These are phyloP conservation scores for Odocoileus virginianus DNA, from an alignment of 2,113 vertebrate species.

Conservation along the genomic window DNA sequence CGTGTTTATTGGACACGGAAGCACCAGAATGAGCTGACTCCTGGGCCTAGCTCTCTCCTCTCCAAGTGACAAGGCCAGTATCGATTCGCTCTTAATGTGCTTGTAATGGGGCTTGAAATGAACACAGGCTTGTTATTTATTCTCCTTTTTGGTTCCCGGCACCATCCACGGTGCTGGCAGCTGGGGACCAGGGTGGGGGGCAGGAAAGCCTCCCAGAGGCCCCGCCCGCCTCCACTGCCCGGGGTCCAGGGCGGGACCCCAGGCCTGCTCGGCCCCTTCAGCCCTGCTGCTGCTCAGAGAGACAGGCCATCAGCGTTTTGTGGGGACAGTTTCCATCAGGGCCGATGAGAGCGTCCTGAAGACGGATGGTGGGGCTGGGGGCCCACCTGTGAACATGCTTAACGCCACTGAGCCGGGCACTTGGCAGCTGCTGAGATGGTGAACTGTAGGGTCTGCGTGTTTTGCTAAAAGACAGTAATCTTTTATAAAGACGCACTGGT, in stretches of 20 bases:
- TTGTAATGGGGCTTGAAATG: neutral
- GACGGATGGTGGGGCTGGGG: fast-evolving
- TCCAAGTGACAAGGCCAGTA: neutral
- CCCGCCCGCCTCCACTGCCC: fast-evolving
- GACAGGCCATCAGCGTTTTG: fast-evolving
- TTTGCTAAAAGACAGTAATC: neutral
- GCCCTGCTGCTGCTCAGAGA: fast-evolving
- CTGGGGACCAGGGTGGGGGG: fast-evolving
- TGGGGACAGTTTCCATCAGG: fast-evolving
- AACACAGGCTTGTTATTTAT: neutral
- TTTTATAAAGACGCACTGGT: fast-evolving
- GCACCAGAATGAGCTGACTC: fast-evolving
- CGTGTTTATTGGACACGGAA: neutral
- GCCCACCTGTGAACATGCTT: fast-evolving
- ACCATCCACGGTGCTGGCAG: fast-evolving
- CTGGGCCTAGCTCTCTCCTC: fast-evolving
- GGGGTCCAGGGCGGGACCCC: fast-evolving
- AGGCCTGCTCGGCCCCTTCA: fast-evolving
- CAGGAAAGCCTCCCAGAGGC: too few relatives aligned
- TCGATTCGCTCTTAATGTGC: neutral
- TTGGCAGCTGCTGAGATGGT: fast-evolving
- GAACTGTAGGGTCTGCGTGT: fast-evolving
- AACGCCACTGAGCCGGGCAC: fast-evolving
- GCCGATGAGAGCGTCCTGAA: fast-evolving
- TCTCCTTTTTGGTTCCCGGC: neutral